Conservation (phyloP, 2,888 invertebrate genomes). For the Drosophila limbata region DNA sequence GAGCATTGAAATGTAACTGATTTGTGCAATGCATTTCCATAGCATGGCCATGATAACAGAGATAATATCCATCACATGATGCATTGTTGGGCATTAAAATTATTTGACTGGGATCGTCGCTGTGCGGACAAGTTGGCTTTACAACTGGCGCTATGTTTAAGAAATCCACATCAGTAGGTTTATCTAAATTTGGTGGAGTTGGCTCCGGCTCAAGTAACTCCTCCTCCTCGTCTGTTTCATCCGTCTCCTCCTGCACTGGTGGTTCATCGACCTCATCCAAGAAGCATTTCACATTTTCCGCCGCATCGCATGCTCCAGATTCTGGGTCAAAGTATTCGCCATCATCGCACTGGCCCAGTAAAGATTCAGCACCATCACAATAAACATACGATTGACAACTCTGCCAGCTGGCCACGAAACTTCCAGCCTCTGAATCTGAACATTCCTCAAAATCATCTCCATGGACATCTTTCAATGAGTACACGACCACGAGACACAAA, state of each 20-base stretch:
- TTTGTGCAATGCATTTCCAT: conserved; percentile 83
- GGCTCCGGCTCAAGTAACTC: conserved; percentile 29
- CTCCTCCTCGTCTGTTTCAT: conserved; percentile 14
- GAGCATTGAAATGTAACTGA: conserved; percentile 80
- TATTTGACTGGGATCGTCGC: conserved; percentile 79
- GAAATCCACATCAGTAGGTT: conserved; percentile 51
- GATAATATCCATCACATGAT: conserved; percentile 81
- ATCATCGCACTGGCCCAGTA: conserved; percentile 73
- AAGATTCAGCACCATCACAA: conserved; percentile 78
- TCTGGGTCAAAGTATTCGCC: conserved; percentile 75
- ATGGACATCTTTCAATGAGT: conserved; percentile 40
- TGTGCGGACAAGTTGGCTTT: conserved; percentile 68
- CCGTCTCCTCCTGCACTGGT: conserved; percentile 27
- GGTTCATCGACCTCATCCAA: conserved; percentile 67
- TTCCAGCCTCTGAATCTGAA: conserved; percentile 48
- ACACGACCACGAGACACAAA: conserved; percentile 8
- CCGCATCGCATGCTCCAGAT: conserved; percentile 69
- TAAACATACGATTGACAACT: conserved; percentile 81
- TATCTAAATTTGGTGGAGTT: conserved; percentile 49
- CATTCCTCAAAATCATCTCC: conserved; percentile 72
- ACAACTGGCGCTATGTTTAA: conserved; percentile 68
- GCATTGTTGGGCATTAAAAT: conserved; percentile 74
- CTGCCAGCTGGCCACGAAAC: conserved; percentile 71
- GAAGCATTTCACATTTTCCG: conserved; percentile 72
- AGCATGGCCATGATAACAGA: conserved; percentile 82